Base-by-base conservation (phyloP, 2,797 vertebrate species). In the Aulostomus chinensis region DNA sequence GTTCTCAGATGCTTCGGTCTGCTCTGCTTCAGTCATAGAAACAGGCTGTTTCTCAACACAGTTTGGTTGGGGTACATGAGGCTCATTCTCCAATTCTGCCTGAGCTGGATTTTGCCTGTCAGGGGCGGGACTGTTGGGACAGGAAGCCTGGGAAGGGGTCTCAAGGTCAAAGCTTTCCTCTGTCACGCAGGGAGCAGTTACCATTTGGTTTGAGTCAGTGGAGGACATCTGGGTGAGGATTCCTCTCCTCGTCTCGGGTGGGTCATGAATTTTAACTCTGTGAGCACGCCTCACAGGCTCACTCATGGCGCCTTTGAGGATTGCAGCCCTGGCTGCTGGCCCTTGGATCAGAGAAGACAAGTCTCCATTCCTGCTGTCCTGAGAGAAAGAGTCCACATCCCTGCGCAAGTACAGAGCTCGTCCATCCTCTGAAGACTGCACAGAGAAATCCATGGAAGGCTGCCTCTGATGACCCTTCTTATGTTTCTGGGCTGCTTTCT, bases 391-490 rank as follows among this genome's bases (percentile, higher is more conserved):
- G 52, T 89, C 88, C 40, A 74, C 84, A 73, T 93, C 93, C 81
- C 90, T 93, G 78, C 88, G 89, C 40, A 70, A 90, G 80, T 82
- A 86, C 42, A 90, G 86, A 40, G 89, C 86, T 64, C 88, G 93
- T 89, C 87, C 93, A 68, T 94, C 87, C 18, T 89, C 88, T 13
- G 83, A 87, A 21, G 85, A 89, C 55, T 77, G 58, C 38, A 86
- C 67, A 2, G 87, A 95, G 85, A 90, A 92, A 88, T 97, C 95
- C 60, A 95, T 86, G 9, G 95, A 96, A 7, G 92, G 83, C 54
- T 92, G 93, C 80, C 92, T 94, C 80, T 76, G 83, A 9, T 69
- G 71, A 35, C 81, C 72, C 60, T 80, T 88, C 33, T 82, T 77
- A 9, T 88, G 87, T 58, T 85, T 88, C 66, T 89, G 59, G 29